Evolutionary conservation across 2,113 vertebrate genomes (phyloP).

Genomic region (Anoura caudifer): DNA sequence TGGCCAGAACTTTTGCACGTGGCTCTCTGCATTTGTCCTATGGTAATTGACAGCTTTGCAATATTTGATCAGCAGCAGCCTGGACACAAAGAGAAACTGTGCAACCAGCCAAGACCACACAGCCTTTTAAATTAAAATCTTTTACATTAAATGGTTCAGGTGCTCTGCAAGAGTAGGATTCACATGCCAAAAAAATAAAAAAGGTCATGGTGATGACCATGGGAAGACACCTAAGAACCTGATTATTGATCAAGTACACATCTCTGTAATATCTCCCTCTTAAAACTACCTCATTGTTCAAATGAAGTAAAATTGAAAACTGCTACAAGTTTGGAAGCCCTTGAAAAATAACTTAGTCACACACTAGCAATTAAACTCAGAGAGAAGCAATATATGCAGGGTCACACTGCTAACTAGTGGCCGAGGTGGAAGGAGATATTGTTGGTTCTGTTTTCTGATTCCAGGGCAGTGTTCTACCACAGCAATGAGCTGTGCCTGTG

Average conservation of each 20-base stretch:
- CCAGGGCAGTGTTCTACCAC: not conserved
- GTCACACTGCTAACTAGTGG: not conserved
- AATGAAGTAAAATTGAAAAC: constrained; percentile 27
- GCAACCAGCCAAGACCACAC: constrained; percentile 62
- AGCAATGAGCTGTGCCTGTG: not conserved
- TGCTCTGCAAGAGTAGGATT: constrained; percentile 37
- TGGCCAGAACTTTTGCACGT: constrained; percentile 70
- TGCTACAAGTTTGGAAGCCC: not conserved
- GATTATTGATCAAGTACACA: constrained; percentile 31
- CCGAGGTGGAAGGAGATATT: not conserved
- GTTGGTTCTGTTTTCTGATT: not conserved
- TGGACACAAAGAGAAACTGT: constrained; percentile 65
- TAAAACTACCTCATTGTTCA: constrained; percentile 29
- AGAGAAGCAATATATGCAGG: not conserved
- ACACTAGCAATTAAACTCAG: not conserved
- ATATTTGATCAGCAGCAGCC: constrained; percentile 75
- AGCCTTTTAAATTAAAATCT: constrained; percentile 75
- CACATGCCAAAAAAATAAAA: not conserved
- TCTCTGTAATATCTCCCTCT: not conserved
- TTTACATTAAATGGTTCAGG: constrained; percentile 59
- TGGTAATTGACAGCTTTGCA: constrained; percentile 76
- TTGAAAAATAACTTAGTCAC: constrained; percentile 5
- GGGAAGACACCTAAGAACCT: constrained; percentile 31
- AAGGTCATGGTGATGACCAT: not conserved
- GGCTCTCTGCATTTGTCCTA: constrained; percentile 70